Evolutionary conservation across 2,113 vertebrate species (phyloP).

Genomic region (Chroicocephalus ridibundus): DNA sequence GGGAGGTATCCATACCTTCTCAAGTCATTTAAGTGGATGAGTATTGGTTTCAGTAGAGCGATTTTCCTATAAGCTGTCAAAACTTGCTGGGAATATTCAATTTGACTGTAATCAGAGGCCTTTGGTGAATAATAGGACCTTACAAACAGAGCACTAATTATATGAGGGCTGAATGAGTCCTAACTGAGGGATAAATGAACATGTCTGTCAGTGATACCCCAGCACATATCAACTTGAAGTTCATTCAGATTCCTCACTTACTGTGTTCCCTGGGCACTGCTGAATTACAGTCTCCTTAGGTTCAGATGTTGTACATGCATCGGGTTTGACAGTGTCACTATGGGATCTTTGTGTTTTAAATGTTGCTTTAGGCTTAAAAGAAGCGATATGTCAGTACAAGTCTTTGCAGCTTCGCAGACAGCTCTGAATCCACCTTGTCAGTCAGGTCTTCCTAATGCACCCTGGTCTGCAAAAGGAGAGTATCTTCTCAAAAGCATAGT

Average conservation of each 20-base stretch:
- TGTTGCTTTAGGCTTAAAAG: background rate
- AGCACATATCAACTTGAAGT: background rate
- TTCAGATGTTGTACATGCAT: background rate
- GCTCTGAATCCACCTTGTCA: background rate
- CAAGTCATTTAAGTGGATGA: background rate
- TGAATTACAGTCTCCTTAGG: background rate
- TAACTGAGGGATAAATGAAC: background rate
- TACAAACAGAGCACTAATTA: background rate
- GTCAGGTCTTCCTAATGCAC: background rate
- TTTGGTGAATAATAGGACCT: background rate
- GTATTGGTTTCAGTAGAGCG: background rate
- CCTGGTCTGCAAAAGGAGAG: background rate
- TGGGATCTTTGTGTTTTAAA: background rate
- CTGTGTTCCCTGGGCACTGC: background rate
- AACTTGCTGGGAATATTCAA: background rate
- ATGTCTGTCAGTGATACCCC: background rate
- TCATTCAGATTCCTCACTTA: background rate
- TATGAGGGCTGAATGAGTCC: background rate
- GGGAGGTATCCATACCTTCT: background rate
- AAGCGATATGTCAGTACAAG: background rate
- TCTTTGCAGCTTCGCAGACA: background rate
- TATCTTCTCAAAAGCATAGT: background rate
- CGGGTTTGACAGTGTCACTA: background rate
- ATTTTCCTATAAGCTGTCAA: background rate
- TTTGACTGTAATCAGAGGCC: background rate